Evolutionary conservation across 2,888 invertebrate genomes (phyloP).

Genomic region (Andrena flavipes): DNA sequence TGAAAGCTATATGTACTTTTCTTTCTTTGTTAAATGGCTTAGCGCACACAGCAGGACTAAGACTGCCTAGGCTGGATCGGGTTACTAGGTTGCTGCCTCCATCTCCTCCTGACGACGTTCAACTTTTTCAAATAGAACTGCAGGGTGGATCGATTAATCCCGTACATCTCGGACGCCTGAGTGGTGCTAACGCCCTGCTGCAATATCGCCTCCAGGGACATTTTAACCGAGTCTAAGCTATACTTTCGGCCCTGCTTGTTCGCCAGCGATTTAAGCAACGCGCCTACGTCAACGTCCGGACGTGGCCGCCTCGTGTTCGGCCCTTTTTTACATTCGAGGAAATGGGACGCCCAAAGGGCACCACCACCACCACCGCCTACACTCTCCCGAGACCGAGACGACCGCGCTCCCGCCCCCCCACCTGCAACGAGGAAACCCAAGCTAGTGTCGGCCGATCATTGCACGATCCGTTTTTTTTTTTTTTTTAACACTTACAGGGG

Average conservation of each 20-base stretch:
- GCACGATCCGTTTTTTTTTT: constrained; percentile 70
- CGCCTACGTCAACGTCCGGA: constrained; percentile 81
- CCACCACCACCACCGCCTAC: constrained; percentile 73
- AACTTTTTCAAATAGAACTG: constrained; percentile 86
- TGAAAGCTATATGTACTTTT: constrained; percentile 20
- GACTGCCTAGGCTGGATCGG: constrained; percentile 73
- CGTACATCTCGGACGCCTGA: constrained; percentile 85
- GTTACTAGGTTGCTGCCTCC: constrained; percentile 78
- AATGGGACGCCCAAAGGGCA: constrained; percentile 82
- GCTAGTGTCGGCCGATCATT: constrained; percentile 81
- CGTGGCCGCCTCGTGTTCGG: constrained; percentile 77
- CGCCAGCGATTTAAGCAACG: constrained; percentile 82
- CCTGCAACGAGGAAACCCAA: constrained; percentile 85
- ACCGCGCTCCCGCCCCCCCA: constrained; percentile 83
- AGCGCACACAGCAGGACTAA: constrained; percentile 58
- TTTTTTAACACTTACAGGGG: constrained; percentile 43
- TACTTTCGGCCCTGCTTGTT: constrained; percentile 85
- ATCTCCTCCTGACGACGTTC: constrained; percentile 85
- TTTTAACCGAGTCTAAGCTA: constrained; percentile 85
- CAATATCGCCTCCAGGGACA: constrained; percentile 86
- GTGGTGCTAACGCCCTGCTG: constrained; percentile 86
- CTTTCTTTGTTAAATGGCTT: constrained; percentile 6
- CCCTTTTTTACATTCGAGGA: constrained; percentile 82
- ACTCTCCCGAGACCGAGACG: constrained; percentile 80
- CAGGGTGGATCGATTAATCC: constrained; percentile 86